phyloP scores from a whole-genome alignment of 2,888 invertebrate species.

The Drosophila birchii region DNA sequence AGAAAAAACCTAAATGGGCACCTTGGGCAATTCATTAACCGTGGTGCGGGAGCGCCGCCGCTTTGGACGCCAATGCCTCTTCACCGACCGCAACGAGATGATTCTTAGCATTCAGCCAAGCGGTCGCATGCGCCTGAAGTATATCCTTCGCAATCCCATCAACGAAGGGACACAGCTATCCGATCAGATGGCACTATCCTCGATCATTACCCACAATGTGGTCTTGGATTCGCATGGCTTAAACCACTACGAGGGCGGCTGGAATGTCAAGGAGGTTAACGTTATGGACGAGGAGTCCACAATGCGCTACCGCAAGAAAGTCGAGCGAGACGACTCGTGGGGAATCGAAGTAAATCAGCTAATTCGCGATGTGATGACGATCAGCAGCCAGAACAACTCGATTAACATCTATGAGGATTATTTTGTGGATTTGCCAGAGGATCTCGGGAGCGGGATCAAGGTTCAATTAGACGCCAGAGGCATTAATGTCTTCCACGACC shows the following conservation, averaged over 20 bases:
- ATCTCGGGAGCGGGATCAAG: constrained; percentile 84
- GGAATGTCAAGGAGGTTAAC: constrained; percentile 90
- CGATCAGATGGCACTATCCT: constrained; percentile 80
- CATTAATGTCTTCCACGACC: constrained; percentile 89
- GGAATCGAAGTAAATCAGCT: constrained; percentile 86
- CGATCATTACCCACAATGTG: constrained; percentile 82
- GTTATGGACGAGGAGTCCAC: constrained; percentile 89
- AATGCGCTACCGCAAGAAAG: constrained; percentile 90
- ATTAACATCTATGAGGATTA: constrained; percentile 92
- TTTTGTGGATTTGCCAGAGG: constrained; percentile 86
- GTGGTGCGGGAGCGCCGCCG: constrained; percentile 86
- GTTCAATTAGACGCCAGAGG: constrained; percentile 87
- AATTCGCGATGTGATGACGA: constrained; percentile 54
- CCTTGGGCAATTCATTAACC: constrained; percentile 66
- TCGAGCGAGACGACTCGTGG: constrained; percentile 92
- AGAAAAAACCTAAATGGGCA: constrained; percentile 5
- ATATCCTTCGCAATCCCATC: constrained; percentile 87
- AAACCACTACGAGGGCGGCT: constrained; percentile 92
- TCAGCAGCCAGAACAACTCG: constrained; percentile 89
- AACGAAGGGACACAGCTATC: constrained; percentile 87
- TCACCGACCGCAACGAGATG: constrained; percentile 88
- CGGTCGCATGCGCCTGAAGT: constrained; percentile 85
- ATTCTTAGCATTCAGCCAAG: constrained; percentile 88
- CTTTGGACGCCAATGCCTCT: constrained; percentile 90
- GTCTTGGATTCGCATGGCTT: constrained; percentile 86